phyloP scores from a whole-genome alignment of 2,888 invertebrate species.

The Microctonus hyperodae region DNA sequence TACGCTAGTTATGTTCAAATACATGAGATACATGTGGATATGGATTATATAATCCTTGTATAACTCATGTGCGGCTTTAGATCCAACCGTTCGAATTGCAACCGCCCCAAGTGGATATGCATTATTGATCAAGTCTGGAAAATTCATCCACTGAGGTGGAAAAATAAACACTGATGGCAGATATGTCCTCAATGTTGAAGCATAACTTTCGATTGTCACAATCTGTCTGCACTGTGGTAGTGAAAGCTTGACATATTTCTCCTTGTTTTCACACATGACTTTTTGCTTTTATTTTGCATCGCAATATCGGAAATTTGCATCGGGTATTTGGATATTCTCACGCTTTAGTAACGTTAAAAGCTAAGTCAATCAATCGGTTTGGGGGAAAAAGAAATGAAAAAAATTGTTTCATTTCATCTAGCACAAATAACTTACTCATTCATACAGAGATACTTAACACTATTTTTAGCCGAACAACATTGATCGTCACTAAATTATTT shows the following conservation, averaged over 20 bases:
- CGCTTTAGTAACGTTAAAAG: background rate
- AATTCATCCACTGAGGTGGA: background rate
- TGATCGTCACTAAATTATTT: constrained; percentile 63
- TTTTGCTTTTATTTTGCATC: background rate
- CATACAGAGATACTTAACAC: constrained; percentile 37
- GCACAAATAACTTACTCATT: background rate
- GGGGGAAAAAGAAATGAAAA: too few species aligned
- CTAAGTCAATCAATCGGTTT: background rate
- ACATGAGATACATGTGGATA: background rate
- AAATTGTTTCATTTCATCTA: too few species aligned
- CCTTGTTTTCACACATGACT: background rate
- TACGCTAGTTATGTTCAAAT: background rate
- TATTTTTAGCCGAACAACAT: constrained; percentile 59
- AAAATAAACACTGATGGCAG: background rate
- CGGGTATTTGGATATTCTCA: background rate
- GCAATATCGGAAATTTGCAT: background rate
- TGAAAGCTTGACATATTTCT: background rate
- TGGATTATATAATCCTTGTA: background rate
- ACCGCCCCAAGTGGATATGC: background rate
- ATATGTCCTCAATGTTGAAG: background rate
- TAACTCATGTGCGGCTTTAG: background rate
- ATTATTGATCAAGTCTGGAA: constrained; percentile 2
- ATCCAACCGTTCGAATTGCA: background rate
- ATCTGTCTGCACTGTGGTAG: background rate
- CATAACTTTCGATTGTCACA: background rate